Conservation (phyloP, 2,888 invertebrate genomes). For the Eurytoma adleriae region DNA sequence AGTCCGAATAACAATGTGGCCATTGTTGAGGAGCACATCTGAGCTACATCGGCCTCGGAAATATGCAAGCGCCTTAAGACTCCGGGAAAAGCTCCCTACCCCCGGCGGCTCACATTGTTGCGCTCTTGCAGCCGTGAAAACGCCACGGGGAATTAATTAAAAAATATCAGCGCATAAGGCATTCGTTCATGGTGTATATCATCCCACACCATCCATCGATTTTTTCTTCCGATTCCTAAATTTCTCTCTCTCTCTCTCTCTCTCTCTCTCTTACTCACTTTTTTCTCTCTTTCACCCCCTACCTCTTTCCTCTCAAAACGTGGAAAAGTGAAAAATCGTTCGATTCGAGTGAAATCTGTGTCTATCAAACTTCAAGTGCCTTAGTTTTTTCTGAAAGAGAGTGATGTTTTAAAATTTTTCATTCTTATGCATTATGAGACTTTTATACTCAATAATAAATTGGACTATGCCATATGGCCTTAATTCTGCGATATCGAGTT, state of each 20-base stretch:
- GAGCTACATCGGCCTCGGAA: constrained; percentile 67
- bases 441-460: no score
- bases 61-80: constrained; percentile 67
- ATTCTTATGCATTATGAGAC: no score
- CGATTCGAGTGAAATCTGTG: no score
- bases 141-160: constrained; percentile 54
- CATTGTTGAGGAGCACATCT: constrained; percentile 69
- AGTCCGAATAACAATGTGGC: constrained; percentile 72
- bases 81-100: constrained; percentile 29
- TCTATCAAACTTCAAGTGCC: no score
- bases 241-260: not conserved
- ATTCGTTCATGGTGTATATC: not conserved
- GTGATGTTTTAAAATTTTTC: no score
- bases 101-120: constrained; percentile 55
- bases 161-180: constrained; percentile 48
- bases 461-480: no score
- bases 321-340: no score
- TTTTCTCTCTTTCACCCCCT: no score
- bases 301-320: no score
- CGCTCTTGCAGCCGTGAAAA: constrained; percentile 52
- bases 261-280: constrained; percentile 9
- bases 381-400: no score
- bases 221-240: not conserved
- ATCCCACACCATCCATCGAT: constrained; percentile 1
- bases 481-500: no score